These are phyloP conservation scores for Neomorphus geoffroyi DNA, from an alignment of 2,797 vertebrate genomes.

Conservation along the genomic window DNA sequence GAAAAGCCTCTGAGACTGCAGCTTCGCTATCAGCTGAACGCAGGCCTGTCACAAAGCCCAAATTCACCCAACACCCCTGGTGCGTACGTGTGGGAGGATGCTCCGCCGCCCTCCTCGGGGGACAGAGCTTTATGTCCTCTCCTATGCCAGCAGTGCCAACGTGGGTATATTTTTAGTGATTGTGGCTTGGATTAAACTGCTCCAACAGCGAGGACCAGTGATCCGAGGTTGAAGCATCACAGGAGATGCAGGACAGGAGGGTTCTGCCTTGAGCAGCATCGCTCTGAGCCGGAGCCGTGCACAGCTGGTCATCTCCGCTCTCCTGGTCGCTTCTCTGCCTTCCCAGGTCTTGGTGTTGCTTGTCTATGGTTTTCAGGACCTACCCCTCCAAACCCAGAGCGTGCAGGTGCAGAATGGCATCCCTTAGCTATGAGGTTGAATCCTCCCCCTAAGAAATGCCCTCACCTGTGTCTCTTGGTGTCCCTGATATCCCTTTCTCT, in stretches of 20 bases:
- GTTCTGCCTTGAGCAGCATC: not conserved
- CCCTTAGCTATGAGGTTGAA: not conserved
- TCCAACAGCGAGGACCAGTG: fast-evolving
- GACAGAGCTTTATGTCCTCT: not conserved
- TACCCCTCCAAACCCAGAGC: not conserved
- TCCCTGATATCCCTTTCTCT: not conserved
- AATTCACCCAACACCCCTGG: fast-evolving
- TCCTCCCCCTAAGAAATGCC: not conserved
- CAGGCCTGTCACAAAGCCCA: fast-evolving
- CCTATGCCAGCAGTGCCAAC: fast-evolving
- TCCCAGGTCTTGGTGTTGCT: not conserved
- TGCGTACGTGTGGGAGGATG: fast-evolving
- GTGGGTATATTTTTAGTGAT: not conserved
- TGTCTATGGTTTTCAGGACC: not conserved
- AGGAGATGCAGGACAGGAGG: fast-evolving
- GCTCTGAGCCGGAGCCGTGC: not conserved
- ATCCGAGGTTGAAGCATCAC: not conserved
- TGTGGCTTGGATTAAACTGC: not conserved
- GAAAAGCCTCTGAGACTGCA: not conserved
- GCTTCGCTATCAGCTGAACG: not conserved
- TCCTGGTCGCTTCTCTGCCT: not conserved
- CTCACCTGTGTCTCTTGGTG: not conserved
- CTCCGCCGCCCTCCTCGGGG: fast-evolving
- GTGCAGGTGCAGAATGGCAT: not conserved
- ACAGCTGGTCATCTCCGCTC: fast-evolving